Evolutionary conservation across 2,888 invertebrate genomes (phyloP).

Genomic region (Drosophila nr. medialis): DNA sequence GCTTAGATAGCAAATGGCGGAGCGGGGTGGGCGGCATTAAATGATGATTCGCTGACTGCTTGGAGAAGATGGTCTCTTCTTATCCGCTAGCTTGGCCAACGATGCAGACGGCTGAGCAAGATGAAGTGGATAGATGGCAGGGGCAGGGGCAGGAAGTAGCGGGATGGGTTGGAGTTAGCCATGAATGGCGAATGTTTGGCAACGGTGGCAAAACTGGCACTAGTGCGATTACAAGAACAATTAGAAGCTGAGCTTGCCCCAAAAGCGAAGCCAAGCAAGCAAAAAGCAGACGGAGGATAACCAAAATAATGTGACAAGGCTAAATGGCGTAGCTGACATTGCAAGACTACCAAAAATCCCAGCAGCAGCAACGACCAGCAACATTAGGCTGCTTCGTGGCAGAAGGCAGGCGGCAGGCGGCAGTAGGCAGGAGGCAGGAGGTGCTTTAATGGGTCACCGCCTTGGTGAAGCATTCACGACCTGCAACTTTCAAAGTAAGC

Average conservation of each 20-base stretch:
- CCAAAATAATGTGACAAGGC: conserved; percentile 79
- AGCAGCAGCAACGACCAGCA: conserved; percentile 19
- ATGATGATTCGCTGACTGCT: conserved; percentile 57
- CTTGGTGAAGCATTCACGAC: conserved; percentile 46
- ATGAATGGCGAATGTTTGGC: conserved; percentile 62
- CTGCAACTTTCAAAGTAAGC: conserved; percentile 47
- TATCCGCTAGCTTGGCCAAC: conserved; percentile 13
- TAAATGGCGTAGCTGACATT: conserved; percentile 77
- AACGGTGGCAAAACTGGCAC: conserved; percentile 55
- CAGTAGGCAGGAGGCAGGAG: neutral
- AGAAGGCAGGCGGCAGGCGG: neutral
- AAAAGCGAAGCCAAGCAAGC: conserved; percentile 16
- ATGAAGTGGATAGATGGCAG: conserved; percentile 9
- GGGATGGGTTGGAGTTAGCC: conserved; percentile 44
- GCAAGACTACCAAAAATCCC: conserved; percentile 51
- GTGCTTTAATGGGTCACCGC: conserved; percentile 19
- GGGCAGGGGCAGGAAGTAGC: neutral
- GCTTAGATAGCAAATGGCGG: conserved; percentile 20
- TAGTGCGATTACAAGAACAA: conserved; percentile 74
- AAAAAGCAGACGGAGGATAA: conserved; percentile 58
- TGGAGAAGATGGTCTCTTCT: conserved; percentile 2
- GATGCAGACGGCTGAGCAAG: conserved; percentile 26
- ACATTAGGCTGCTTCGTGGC: neutral
- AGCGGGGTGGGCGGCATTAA: conserved; percentile 39
- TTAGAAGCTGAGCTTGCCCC: conserved; percentile 48